Conservation (phyloP, 2,113 vertebrate genomes). For the Eclectus roratus region DNA sequence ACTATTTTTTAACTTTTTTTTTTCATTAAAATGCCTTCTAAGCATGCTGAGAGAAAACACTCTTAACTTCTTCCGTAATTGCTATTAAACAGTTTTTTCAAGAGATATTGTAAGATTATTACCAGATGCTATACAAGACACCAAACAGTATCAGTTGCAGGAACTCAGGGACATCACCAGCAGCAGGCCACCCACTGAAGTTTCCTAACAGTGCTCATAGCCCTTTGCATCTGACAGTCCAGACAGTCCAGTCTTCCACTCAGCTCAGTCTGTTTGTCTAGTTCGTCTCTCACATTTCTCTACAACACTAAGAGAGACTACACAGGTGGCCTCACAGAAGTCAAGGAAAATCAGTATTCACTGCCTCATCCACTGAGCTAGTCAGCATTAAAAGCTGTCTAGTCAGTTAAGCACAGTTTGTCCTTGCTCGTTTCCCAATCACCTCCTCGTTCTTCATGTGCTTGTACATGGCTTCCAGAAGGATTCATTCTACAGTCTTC, state of each 20-base stretch:
- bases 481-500: background rate
- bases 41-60: background rate
- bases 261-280: background rate
- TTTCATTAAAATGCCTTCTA: background rate
- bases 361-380: background rate
- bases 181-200: background rate
- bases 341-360: background rate
- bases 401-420: background rate
- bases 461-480: background rate
- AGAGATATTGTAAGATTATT: background rate
- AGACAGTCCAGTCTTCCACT: background rate
- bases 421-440: background rate
- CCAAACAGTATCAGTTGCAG: background rate
- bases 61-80: background rate
- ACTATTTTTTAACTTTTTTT: background rate
- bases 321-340: background rate
- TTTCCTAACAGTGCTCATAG: background rate
- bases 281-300: rapidly evolving
- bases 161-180: background rate
- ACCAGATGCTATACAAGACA: background rate
- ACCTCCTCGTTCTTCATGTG: background rate
- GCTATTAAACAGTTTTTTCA: background rate
- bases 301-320: background rate
- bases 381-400: background rate
- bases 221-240: background rate